A percentile compares a stretch with the other conserved stretches of the same genome.
Conservation (phyloP, 2,113 vertebrate genomes). For the Ginglymostoma cirratum region DNA sequence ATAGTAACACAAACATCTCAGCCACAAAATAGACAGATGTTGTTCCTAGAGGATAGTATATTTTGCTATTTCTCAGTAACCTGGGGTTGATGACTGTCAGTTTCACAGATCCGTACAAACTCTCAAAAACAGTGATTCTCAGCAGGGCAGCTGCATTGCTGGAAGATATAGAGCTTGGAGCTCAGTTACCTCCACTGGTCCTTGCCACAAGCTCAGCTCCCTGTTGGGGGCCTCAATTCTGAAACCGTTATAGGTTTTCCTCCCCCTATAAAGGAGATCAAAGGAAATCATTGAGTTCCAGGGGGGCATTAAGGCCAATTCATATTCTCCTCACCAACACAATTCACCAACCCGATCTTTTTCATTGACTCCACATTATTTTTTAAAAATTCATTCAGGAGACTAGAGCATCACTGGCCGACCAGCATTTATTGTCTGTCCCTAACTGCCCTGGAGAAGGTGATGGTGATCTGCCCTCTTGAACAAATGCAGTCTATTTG, state of each 20-base stretch:
- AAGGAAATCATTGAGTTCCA: neutral
- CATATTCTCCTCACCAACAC: neutral
- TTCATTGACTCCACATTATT: neutral
- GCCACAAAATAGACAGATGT: neutral
- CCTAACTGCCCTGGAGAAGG: too few relatives aligned
- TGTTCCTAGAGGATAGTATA: neutral
- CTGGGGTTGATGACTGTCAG: neutral
- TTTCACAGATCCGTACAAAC: neutral
- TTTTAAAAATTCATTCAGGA: neutral
- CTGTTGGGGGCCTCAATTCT: neutral
- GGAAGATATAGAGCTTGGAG: neutral
- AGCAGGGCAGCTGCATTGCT: neutral
- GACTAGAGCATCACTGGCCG: too few relatives aligned
- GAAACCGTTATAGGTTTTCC: neutral
- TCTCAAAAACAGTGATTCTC: neutral
- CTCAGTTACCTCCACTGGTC: neutral
- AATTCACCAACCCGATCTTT: neutral
- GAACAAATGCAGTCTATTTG: too few relatives aligned
- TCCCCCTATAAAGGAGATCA: neutral
- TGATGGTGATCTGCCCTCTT: too few relatives aligned
- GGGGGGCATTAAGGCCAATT: neutral
- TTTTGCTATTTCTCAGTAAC: neutral
- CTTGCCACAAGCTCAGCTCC: neutral
- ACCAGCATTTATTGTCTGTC: too few relatives aligned
- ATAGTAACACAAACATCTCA: neutral